Evolutionary conservation across 2,797 vertebrate genomes (phyloP), one percentile per base, ranked within the genome.

Genomic region (Esox lucius): DNA sequence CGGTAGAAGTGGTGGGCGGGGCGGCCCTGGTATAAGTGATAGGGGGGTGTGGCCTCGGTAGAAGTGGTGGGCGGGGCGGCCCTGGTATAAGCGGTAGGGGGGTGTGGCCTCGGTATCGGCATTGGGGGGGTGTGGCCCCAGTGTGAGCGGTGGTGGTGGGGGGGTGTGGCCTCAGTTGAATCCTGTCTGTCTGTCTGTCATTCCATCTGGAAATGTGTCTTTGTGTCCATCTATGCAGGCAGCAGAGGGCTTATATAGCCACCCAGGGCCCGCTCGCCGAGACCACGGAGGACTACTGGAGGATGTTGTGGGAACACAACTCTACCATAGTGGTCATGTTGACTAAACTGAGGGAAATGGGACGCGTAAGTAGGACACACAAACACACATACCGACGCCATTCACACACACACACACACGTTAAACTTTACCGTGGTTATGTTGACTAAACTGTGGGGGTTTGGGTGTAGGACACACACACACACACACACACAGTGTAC

Each of bases 241-340:
- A 99, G 86, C 97, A 99, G 88, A 96, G 96, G 92, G 98, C 98
- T 80, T 99, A 99, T 80, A 98, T 99, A 78, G 97, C 96, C 82
- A 99, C 97, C 78, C 98, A 99, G 86, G 98, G 98, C 48, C 98
- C 98, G 0, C 91, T 99, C 91, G 97, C 97, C 75, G 98, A 99
- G 93, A 99, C 97, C 74, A 98, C 97, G 17, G 98, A 99, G 91
- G 98, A 99, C 90, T 99, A 97, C 90, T 99, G 98, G 98, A 94
- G 98, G 86, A 99, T 98, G 97, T 93, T 99, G 69, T 99, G 98
- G 98, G 98, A 99, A 75, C 98, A 99, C 90, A 99, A 99, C 90
- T 99, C 98, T 82, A 99, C 98, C 77, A 99, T 99, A 51, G 97
- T 99, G 26, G 98, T 99, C 84, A 99, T 99, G 98, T 93, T 99